A percentile compares a stretch with the other conserved stretches of the same genome.
phyloP scores from a whole-genome alignment of 2,797 vertebrate genomes.

The Melanogrammus aeglefinus region DNA sequence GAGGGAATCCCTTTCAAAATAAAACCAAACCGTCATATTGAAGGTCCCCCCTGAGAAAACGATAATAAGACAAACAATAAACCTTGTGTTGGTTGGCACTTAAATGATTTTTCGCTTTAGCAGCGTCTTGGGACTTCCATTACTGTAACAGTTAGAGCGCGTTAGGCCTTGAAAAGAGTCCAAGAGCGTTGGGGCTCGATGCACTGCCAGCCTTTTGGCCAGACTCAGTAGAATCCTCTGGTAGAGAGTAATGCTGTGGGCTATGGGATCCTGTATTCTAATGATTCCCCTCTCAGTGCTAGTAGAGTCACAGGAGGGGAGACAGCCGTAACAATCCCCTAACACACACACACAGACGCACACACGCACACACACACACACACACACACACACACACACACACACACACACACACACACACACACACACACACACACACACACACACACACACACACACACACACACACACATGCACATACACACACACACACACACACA shows the following conservation, averaged over 20 bases:
- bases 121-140: slow-evolving; percentile 26
- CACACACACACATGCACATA: too few species aligned
- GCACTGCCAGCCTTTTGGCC: slow-evolving; percentile 44
- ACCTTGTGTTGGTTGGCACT: not conserved
- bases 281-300: slow-evolving; percentile 47
- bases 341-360: too few species aligned
- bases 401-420: too few species aligned
- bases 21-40: not conserved
- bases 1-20: not conserved
- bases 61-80: not conserved
- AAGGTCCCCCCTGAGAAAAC: not conserved
- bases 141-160: slow-evolving; percentile 45
- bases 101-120: not conserved
- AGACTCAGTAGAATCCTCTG: slow-evolving; percentile 43
- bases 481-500: not conserved
- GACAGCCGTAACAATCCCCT: slow-evolving; percentile 31
- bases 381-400: too few species aligned
- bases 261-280: slow-evolving; percentile 47
- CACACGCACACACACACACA: too few species aligned
- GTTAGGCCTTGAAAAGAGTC: slow-evolving; percentile 56
- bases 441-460: not conserved
- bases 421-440: not conserved
- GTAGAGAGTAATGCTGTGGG: slow-evolving; percentile 48
- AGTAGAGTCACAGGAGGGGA: slow-evolving; percentile 59
- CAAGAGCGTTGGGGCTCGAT: slow-evolving; percentile 31